A percentile compares a stretch with the other conserved stretches of the same genome.
These are phyloP conservation scores for Nomada fabriciana DNA, from an alignment of 2,888 invertebrate species.

Conservation along the genomic window DNA sequence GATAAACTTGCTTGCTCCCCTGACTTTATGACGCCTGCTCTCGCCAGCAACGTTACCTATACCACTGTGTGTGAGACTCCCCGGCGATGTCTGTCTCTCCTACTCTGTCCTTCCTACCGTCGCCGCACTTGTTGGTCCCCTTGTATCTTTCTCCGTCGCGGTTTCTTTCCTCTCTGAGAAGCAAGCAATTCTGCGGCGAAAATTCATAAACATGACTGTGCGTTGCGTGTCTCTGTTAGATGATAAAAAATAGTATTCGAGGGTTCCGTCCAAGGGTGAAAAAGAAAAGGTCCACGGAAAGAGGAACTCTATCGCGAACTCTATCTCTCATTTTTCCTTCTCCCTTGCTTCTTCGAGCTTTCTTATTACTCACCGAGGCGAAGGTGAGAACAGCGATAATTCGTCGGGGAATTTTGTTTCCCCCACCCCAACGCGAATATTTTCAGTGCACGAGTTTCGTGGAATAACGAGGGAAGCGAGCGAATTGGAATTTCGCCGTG, in stretches of 20 bases:
- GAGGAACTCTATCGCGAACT: no score
- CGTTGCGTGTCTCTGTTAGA: neutral
- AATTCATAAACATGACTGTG: neutral
- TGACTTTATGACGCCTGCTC: conserved; percentile 62
- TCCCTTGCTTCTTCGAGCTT: neutral
- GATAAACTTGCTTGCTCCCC: conserved; percentile 63
- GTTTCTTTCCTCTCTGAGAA: conserved; percentile 33
- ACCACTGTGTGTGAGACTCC: conserved; percentile 50
- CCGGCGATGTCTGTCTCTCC: conserved; percentile 37
- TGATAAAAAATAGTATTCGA: neutral
- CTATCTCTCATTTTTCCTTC: neutral
- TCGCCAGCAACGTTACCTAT: conserved; percentile 52
- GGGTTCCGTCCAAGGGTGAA: neutral
- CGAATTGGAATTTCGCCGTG: conserved; percentile 23
- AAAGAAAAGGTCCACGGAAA: neutral
- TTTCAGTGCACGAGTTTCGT: conserved; percentile 13
- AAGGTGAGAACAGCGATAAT: neutral
- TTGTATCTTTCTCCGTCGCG: conserved; percentile 35
- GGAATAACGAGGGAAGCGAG: conserved; percentile 22
- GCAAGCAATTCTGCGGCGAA: conserved; percentile 38
- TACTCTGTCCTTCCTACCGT: conserved; percentile 23
- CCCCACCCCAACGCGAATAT: conserved; percentile 13
- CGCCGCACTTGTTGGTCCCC: conserved; percentile 26
- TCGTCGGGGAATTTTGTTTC: neutral
- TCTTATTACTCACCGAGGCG: neutral